Evolutionary conservation across 2,888 invertebrate species (phyloP).

Genomic region (Limnephilus lunatus): DNA sequence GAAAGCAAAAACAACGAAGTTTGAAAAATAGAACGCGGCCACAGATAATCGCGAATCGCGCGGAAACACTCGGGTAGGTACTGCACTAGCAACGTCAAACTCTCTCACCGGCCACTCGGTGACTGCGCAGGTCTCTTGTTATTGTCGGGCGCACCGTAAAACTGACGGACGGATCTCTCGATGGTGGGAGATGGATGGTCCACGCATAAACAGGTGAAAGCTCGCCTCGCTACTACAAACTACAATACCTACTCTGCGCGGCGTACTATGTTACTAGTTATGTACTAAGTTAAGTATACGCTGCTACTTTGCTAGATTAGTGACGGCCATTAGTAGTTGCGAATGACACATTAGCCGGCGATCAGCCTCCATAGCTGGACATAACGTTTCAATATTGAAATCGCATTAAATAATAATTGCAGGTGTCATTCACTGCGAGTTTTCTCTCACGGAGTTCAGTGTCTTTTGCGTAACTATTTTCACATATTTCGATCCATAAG

Average conservation of each 20-base stretch:
- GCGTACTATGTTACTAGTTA: constrained; percentile 5
- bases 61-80: constrained; percentile 14
- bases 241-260: not conserved
- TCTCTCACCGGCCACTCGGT: constrained; percentile 32
- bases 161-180: constrained; percentile 10
- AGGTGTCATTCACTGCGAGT: constrained; percentile 37
- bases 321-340: constrained; percentile 2
- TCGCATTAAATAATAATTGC: not conserved
- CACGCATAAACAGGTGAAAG: constrained; percentile 50
- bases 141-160: not conserved
- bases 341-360: constrained; percentile 36
- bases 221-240: constrained; percentile 15
- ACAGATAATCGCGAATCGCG: constrained; percentile 35
- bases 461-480: constrained; percentile 37
- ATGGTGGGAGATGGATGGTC: constrained; percentile 55
- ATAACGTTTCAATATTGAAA: constrained; percentile 6
- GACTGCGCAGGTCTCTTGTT: constrained; percentile 36
- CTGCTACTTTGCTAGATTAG: constrained; percentile 5
- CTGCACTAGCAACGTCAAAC: constrained; percentile 26
- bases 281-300: not conserved
- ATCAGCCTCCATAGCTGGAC: not conserved
- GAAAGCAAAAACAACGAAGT: constrained; percentile 29
- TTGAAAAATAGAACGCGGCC: constrained; percentile 23
- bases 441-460: constrained; percentile 34
- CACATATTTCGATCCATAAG: constrained; percentile 12